phyloP scores from a whole-genome alignment of 2,797 vertebrate species.

The Coendou prehensilis region DNA sequence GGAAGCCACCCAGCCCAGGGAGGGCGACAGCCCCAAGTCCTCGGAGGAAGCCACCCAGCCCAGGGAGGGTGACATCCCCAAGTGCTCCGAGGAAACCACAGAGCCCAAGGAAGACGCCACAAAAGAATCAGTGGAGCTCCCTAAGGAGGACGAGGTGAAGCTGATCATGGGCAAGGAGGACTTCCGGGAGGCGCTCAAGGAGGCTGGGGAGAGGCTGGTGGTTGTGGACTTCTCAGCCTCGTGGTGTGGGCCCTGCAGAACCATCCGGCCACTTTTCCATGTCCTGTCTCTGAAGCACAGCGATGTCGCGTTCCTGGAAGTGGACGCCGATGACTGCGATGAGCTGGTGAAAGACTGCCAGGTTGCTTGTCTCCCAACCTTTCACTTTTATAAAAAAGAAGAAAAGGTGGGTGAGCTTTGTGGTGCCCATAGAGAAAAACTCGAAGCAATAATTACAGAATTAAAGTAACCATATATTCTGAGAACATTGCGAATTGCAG shows the following conservation, averaged over 20 bases:
- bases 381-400: constrained; percentile 82
- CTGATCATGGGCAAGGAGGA: constrained; percentile 66
- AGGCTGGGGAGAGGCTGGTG: constrained; percentile 76
- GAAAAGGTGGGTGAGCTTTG: constrained; percentile 79
- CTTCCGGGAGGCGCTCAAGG: constrained; percentile 51
- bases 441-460: constrained; percentile 67
- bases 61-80: neutral
- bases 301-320: constrained; percentile 79
- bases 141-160: constrained; percentile 35
- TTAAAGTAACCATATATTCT: constrained; percentile 78
- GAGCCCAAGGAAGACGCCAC: neutral
- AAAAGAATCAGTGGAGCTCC: neutral
- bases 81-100: neutral
- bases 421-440: constrained; percentile 68
- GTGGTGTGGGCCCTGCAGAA: constrained; percentile 77
- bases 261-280: constrained; percentile 61
- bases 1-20: neutral
- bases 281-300: constrained; percentile 55
- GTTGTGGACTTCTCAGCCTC: constrained; percentile 70
- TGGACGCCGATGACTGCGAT: constrained; percentile 52
- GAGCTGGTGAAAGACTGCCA: constrained; percentile 46
- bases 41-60: neutral
- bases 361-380: constrained; percentile 72
- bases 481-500: neutral
- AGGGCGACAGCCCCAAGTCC: accelerated